A percentile compares a stretch with the other conserved stretches of the same genome.
phyloP scores from a whole-genome alignment of 2,113 vertebrate species.

The Semicossyphus pulcher region DNA sequence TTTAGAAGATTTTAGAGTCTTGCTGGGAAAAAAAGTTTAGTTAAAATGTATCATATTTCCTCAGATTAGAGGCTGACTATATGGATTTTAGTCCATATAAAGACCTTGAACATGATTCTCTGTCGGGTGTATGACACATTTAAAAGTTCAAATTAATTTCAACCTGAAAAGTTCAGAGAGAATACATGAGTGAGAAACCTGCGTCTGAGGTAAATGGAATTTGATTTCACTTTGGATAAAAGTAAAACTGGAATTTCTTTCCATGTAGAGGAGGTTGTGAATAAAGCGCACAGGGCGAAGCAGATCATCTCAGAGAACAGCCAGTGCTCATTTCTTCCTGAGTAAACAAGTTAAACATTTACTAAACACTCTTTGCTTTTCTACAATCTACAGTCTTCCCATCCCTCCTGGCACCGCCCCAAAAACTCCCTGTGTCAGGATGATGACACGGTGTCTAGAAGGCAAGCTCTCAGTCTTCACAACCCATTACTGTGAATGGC shows the following conservation, averaged over 20 bases:
- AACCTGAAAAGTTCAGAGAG: not conserved
- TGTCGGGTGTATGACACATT: not conserved
- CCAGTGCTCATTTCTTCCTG: not conserved
- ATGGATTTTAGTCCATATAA: not conserved
- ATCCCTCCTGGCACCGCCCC: slow-evolving; percentile 45
- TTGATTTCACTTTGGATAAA: not conserved
- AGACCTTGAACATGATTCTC: not conserved
- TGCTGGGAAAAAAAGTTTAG: not conserved
- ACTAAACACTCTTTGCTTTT: slow-evolving; percentile 50
- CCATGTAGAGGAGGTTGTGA: not conserved
- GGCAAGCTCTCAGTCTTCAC: slow-evolving; percentile 71
- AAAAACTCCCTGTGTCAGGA: slow-evolving; percentile 68
- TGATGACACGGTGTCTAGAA: slow-evolving; percentile 75
- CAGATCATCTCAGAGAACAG: slow-evolving; percentile 30
- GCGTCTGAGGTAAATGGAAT: not conserved
- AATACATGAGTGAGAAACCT: not conserved
- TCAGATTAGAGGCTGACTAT: not conserved
- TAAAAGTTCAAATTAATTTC: not conserved
- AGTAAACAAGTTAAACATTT: slow-evolving; percentile 59
- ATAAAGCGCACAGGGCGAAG: not conserved
- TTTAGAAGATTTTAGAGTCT: not conserved
- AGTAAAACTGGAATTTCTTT: slow-evolving; percentile 1
- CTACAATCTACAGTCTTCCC: slow-evolving; percentile 31
- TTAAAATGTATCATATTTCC: not conserved
- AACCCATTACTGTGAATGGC: slow-evolving; percentile 77